A percentile compares a stretch with the other conserved stretches of the same genome.
Conservation (phyloP, 2,888 invertebrate genomes). For the Colostygia pectinataria region DNA sequence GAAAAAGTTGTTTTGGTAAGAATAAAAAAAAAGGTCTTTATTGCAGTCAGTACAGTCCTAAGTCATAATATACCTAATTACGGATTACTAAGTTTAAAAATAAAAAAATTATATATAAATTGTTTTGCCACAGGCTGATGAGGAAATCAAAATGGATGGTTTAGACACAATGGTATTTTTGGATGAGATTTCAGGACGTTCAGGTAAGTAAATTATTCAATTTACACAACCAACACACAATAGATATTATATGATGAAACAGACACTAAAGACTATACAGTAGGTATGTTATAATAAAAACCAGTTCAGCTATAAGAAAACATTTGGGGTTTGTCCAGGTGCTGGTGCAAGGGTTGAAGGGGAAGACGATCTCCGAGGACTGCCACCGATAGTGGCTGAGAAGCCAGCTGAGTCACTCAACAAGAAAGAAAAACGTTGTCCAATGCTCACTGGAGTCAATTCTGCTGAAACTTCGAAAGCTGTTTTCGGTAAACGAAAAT, state of each 20-base stretch:
- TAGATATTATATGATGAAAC: too few relatives aligned
- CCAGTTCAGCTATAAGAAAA: too few relatives aligned
- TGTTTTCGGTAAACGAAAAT: constrained; percentile 75
- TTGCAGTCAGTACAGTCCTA: too few relatives aligned
- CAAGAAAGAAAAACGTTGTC: constrained; percentile 80
- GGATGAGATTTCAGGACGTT: constrained; percentile 83
- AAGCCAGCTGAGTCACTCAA: constrained; percentile 84
- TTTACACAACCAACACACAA: too few relatives aligned
- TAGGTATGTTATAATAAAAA: too few relatives aligned
- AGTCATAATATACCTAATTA: too few relatives aligned
- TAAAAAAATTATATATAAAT: too few relatives aligned
- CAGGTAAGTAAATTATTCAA: too few relatives aligned
- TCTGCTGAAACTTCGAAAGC: constrained; percentile 88
- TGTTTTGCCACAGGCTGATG: constrained; percentile 77
- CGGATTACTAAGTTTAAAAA: too few relatives aligned
- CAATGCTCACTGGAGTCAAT: constrained; percentile 88
- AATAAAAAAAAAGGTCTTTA: too few relatives aligned
- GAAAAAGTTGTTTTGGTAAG: constrained; percentile 67
- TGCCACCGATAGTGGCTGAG: constrained; percentile 86
- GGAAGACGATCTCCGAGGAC: constrained; percentile 84
- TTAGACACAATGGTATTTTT: constrained; percentile 84
- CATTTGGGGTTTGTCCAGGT: too few relatives aligned
- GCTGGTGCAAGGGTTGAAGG: constrained; percentile 88
- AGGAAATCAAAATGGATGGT: constrained; percentile 76
- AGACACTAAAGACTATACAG: too few relatives aligned